Evolutionary conservation across 2,113 vertebrate genomes (phyloP).

Genomic region (Phrynosoma platyrhinos): DNA sequence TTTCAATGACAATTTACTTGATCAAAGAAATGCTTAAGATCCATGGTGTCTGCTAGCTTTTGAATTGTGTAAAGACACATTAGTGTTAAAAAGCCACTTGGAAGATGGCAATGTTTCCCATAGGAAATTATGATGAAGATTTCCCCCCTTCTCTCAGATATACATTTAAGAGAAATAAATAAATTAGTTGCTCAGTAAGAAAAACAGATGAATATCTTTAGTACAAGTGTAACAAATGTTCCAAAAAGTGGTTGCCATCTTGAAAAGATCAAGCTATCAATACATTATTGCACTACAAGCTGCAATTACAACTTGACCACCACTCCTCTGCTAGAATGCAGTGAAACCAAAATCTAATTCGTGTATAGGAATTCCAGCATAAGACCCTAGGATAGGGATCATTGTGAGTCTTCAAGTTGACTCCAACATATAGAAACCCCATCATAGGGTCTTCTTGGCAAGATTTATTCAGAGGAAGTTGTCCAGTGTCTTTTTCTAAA

Average conservation of each 20-base stretch:
- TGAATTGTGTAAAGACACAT: slow-evolving; percentile 41
- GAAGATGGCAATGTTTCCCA: neutral
- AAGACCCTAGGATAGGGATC: neutral
- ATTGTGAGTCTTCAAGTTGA: too few species aligned
- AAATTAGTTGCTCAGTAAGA: neutral
- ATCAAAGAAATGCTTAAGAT: slow-evolving; percentile 55
- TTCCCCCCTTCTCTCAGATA: neutral
- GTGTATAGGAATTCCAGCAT: neutral
- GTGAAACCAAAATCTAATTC: neutral
- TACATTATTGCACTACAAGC: neutral
- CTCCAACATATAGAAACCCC: too few species aligned
- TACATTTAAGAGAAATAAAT: neutral
- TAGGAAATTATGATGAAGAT: neutral
- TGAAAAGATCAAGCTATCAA: neutral
- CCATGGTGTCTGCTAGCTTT: slow-evolving; percentile 47
- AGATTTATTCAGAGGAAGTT: too few species aligned
- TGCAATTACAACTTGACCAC: neutral
- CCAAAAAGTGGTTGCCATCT: neutral
- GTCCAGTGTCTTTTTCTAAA: too few species aligned
- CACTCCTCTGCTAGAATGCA: neutral
- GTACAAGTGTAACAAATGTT: neutral
- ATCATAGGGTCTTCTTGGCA: too few species aligned
- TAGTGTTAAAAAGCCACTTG: slow-evolving; percentile 28
- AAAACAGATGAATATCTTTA: neutral
- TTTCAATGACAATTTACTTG: slow-evolving; percentile 41